Base-by-base conservation (phyloP, 2,888 invertebrate species). In the Epinotia bilunana region DNA sequence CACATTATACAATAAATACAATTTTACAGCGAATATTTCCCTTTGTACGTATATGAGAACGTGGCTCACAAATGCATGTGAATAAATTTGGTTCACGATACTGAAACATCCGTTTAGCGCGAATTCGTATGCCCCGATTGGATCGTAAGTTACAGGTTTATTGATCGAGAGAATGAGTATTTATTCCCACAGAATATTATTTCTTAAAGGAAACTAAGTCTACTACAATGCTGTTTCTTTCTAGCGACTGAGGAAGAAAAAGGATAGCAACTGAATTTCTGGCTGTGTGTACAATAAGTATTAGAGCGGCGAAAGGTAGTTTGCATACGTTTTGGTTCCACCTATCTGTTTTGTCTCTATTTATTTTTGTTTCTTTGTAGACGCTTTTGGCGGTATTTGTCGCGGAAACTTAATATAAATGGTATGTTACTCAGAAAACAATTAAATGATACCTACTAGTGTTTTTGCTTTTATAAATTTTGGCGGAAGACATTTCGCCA, bases 91-190 rank as follows among this genome's bases (percentile, higher is more conserved):
- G 16, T 28, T 20, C 60, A 60, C 53, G 70, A 60, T 71, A 71
- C 74, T 65, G 70, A 71, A 71, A 74, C 64, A 74, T 65, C 64
- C 60, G 70, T 71, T 74, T 74, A 74, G 74, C 65, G 64, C 64
- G 71, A 73, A 74, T 69, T 71, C 53, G 60, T 65, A 65, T 64
- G 58, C 74, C 70, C 74, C 74, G 55, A 74, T 61, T 18, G 74
- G 64, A 43, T 65, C 70, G 64, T 74, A 74, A 74, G 74, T 74
- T 71, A 74, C 70, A 74, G 64, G 70, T 60, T 60, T 74, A 74
- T 74, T 74, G 74, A 74, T 74, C 74, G 70, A 64, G 39, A 23
- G 60, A 74, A 74, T 74, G 60, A 70, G 70, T 74, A 71, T 74
- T 74, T 74, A 74, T 74, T 74, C 71, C 16, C 53, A 60, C 64